A percentile compares a stretch with the other conserved stretches of the same genome.
phyloP scores from a whole-genome alignment of 2,888 invertebrate species.

The Subacronicta megacephala region DNA sequence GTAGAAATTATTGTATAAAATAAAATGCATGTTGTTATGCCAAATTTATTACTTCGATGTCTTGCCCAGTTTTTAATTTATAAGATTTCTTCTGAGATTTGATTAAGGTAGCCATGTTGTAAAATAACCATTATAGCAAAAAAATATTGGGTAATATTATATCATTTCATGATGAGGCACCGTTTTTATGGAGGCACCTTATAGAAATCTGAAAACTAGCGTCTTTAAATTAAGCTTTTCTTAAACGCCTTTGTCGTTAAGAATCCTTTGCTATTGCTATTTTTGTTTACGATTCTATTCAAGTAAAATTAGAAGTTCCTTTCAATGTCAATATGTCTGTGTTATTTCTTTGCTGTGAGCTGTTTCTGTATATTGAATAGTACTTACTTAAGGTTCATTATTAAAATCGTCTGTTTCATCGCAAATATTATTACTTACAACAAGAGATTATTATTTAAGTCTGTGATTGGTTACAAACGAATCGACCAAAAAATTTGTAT shows the following conservation, averaged over 20 bases:
- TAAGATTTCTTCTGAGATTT: neutral
- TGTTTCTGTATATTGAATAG: slow-evolving; percentile 68
- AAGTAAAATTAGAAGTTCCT: slow-evolving; percentile 8
- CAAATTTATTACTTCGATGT: slow-evolving; percentile 17
- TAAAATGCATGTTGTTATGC: slow-evolving; percentile 16
- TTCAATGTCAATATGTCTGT: slow-evolving; percentile 17
- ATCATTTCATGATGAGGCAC: neutral
- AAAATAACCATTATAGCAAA: neutral
- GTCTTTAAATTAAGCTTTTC: neutral
- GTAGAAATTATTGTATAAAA: slow-evolving; percentile 19
- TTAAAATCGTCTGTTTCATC: slow-evolving; percentile 41
- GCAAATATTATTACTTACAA: slow-evolving; percentile 37
- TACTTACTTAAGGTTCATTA: slow-evolving; percentile 69
- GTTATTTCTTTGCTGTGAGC: slow-evolving; percentile 38
- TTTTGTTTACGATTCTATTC: neutral
- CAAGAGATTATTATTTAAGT: slow-evolving; percentile 53
- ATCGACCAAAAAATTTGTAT: slow-evolving; percentile 42
- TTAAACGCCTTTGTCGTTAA: neutral
- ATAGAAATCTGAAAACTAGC: neutral
- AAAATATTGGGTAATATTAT: neutral
- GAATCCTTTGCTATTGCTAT: neutral
- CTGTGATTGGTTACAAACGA: slow-evolving; percentile 64
- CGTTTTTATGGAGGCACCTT: neutral
- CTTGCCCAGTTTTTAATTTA: slow-evolving; percentile 26
- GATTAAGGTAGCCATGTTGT: neutral